These are phyloP conservation scores for Erpornis zantholeuca DNA, from an alignment of 2,113 vertebrate genomes.

Conservation along the genomic window DNA sequence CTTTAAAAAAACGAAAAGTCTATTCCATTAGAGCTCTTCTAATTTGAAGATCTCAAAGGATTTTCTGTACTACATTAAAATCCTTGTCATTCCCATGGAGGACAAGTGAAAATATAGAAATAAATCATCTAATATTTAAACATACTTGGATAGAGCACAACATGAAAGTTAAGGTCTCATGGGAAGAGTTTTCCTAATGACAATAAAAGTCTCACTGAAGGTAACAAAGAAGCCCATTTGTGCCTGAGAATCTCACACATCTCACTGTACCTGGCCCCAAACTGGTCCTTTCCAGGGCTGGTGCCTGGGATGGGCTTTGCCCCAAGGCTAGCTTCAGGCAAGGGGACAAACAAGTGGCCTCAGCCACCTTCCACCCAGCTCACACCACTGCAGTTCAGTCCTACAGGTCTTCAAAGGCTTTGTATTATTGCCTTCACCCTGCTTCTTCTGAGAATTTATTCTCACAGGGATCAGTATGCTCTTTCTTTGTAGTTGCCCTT, in stretches of 20 bases:
- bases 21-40: background rate
- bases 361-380: background rate
- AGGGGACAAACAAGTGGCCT: background rate
- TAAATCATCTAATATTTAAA: background rate
- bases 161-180: background rate
- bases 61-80: background rate
- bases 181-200: background rate
- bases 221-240: background rate
- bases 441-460: background rate
- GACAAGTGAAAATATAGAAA: background rate
- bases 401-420: background rate
- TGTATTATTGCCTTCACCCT: background rate
- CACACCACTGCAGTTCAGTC: background rate
- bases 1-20: background rate
- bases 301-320: background rate
- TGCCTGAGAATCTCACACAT: fast-evolving
- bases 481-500: background rate
- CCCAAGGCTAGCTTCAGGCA: background rate
- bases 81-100: background rate
- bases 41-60: background rate
- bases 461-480: fast-evolving
- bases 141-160: background rate
- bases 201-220: background rate
- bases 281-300: fast-evolving
- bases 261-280: background rate